Evolutionary conservation across 2,888 invertebrate genomes (phyloP).

Genomic region (Ormyrus labotus): DNA sequence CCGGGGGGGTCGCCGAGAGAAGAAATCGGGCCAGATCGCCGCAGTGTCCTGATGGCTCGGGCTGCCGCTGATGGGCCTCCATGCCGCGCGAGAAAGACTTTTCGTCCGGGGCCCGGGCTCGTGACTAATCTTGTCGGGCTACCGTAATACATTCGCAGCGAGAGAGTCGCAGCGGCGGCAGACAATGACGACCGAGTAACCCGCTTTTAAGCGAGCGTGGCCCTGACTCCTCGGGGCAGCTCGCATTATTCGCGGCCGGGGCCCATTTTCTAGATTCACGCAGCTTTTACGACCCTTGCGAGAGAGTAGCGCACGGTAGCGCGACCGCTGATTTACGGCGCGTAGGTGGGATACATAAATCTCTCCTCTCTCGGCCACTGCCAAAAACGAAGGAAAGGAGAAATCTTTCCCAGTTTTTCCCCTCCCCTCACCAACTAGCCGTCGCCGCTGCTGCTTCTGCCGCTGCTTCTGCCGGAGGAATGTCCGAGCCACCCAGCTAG

Average conservation of each 20-base stretch:
- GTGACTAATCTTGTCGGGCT: conserved; percentile 69
- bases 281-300: conserved; percentile 16
- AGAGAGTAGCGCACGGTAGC: conserved; percentile 48
- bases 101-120: conserved; percentile 34
- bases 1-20: background rate
- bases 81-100: background rate
- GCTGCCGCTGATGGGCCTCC: too few species aligned
- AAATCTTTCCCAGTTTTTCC: conserved; percentile 29
- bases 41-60: background rate
- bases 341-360: conserved; percentile 60
- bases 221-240: conserved; percentile 55
- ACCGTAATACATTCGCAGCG: conserved; percentile 43
- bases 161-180: conserved; percentile 61
- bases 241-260: conserved; percentile 58
- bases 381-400: conserved; percentile 30
- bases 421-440: conserved; percentile 2
- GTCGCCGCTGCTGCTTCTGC: conserved; percentile 8
- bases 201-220: conserved; percentile 61
- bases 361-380: conserved; percentile 35
- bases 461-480: background rate
- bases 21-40: conserved; percentile 51
- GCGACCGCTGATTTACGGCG: conserved; percentile 64
- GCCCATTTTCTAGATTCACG: conserved; percentile 57
- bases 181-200: conserved; percentile 72
- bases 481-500: conserved; percentile 69